These are phyloP conservation scores for Eunapius fragilis DNA, from an alignment of 37 sponge, comb jelly and placozoan species.

Conservation along the genomic window DNA sequence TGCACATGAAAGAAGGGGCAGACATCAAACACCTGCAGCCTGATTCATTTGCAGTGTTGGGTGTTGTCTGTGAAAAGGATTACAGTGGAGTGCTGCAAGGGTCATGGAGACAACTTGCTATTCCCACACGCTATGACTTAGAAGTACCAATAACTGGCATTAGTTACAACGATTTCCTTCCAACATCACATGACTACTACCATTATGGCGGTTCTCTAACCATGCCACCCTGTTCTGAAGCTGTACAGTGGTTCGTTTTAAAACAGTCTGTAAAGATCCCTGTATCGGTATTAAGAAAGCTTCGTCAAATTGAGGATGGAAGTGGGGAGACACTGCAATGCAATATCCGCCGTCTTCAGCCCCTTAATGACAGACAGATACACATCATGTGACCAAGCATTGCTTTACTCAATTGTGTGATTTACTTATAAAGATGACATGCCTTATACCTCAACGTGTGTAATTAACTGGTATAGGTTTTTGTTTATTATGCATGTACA, in stretches of 20 bases:
- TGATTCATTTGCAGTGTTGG: conserved; percentile 31
- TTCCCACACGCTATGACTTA: not conserved
- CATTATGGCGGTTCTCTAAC: conserved; percentile 73
- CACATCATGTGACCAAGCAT: not conserved
- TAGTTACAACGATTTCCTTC: conserved; percentile 23
- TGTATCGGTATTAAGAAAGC: conserved; percentile 2
- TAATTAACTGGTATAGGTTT: no score
- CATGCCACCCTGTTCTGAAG: conserved; percentile 62
- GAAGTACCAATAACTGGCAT: conserved; percentile 3
- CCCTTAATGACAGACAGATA: not conserved
- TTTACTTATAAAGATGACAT: not conserved
- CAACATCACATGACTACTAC: conserved; percentile 39
- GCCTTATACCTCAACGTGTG: no score
- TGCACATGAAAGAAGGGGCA: conserved; percentile 14
- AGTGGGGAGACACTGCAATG: not conserved
- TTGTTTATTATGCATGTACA: no score
- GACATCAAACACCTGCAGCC: not conserved
- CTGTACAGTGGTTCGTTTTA: conserved; percentile 77
- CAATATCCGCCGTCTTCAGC: not conserved
- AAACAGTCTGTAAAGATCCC: conserved; percentile 34
- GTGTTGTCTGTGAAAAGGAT: conserved; percentile 34
- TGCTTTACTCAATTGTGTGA: not conserved
- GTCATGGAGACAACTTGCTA: conserved; percentile 13
- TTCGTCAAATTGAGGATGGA: conserved; percentile 10
- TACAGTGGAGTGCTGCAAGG: not conserved